Evolutionary conservation across 2,888 invertebrate species (phyloP).

Genomic region (Microchrysa polita): DNA sequence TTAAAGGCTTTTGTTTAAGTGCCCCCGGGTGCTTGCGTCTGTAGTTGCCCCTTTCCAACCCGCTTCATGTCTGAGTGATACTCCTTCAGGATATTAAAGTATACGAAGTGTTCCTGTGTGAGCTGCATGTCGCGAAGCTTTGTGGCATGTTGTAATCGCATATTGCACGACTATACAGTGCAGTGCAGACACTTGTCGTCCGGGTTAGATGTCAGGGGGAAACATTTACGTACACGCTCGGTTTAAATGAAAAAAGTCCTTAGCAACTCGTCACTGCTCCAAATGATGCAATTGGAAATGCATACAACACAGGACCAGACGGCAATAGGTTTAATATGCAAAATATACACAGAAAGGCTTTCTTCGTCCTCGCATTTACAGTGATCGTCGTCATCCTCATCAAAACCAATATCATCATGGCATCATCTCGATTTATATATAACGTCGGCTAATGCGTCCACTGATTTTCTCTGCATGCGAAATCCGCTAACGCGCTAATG

Average conservation of each 20-base stretch:
- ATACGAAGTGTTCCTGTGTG: not conserved
- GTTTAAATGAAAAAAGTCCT: slow-evolving; percentile 9
- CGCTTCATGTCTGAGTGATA: slow-evolving; percentile 20
- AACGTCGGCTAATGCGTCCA: not conserved
- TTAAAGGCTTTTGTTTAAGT: slow-evolving; percentile 23
- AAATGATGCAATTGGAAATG: slow-evolving; percentile 19
- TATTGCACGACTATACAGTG: too few species aligned
- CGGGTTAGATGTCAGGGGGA: slow-evolving; percentile 4
- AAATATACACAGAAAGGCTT: slow-evolving; percentile 21
- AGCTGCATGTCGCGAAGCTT: too few species aligned
- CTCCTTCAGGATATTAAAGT: not conserved
- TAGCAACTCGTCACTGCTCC: slow-evolving; percentile 16
- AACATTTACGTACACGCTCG: slow-evolving; percentile 7
- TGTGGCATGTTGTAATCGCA: too few species aligned
- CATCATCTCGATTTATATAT: not conserved
- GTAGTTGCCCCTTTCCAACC: not conserved
- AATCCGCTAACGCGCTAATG: not conserved
- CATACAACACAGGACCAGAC: slow-evolving; percentile 5
- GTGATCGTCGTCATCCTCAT: too few species aligned
- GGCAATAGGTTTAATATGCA: slow-evolving; percentile 35
- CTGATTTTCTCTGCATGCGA: not conserved
- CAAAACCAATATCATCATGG: too few species aligned
- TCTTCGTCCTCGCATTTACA: too few species aligned
- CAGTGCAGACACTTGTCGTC: not conserved
- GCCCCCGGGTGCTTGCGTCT: not conserved